Percentiles rank a stretch among this genome's conserved stretches.
phyloP scores from a whole-genome alignment of 37 sponge, comb jelly and placozoan species.

The Halisarca cf. caerulea region DNA sequence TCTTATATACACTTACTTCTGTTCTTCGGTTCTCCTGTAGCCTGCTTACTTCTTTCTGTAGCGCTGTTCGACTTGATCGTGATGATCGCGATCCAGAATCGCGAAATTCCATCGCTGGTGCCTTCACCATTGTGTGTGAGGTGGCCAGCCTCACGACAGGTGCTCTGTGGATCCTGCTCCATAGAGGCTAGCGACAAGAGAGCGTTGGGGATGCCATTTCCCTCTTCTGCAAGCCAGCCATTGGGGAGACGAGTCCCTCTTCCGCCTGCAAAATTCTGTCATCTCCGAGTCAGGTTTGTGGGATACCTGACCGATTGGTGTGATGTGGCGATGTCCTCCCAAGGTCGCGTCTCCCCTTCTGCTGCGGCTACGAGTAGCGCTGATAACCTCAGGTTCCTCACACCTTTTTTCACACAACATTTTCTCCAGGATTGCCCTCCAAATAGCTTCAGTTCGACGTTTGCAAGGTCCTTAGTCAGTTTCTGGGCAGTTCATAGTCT shows the following conservation, averaged over 20 bases:
- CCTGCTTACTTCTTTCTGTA: neutral
- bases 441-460: neutral
- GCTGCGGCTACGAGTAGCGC: conserved; percentile 5
- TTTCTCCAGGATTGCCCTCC: neutral
- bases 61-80: neutral
- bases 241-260: conserved; percentile 30
- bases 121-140: conserved; percentile 25
- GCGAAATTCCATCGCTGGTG: neutral
- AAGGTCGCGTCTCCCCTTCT: conserved; percentile 18
- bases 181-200: conserved; percentile 20
- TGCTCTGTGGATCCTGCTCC: neutral
- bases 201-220: conserved; percentile 16
- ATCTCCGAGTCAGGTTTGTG: conserved; percentile 16
- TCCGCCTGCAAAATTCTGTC: conserved; percentile 18
- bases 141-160: conserved; percentile 29
- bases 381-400: conserved; percentile 7
- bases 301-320: conserved; percentile 24
- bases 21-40: neutral
- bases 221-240: conserved; percentile 24
- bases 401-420: neutral
- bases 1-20: conserved; percentile 11
- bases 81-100: neutral
- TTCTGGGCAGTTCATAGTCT: neutral
- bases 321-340: conserved; percentile 14
- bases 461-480: neutral